A percentile compares a stretch with the other conserved stretches of the same genome.
Conservation (phyloP, 2,888 invertebrate genomes). For the Nasonia oneida region DNA sequence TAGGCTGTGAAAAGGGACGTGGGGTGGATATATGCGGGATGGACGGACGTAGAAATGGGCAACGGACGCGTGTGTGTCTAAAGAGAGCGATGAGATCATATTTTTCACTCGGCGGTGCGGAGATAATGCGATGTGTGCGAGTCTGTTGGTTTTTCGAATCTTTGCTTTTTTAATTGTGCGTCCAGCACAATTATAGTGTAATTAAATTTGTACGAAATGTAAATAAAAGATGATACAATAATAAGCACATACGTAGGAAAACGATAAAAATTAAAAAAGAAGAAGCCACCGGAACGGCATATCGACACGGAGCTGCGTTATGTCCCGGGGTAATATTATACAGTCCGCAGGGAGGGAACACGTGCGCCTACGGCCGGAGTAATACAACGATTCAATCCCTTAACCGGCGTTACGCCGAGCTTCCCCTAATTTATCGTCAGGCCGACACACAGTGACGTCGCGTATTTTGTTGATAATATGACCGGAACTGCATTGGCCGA, state of each 20-base stretch:
- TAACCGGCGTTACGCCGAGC: slow-evolving; percentile 63
- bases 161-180: too few relatives aligned
- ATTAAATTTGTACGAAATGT: too few relatives aligned
- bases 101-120: neutral
- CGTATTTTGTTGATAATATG: slow-evolving; percentile 61
- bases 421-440: slow-evolving; percentile 75
- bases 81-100: neutral
- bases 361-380: slow-evolving; percentile 68
- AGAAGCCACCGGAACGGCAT: neutral
- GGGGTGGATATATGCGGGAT: neutral
- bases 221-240: neutral
- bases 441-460: slow-evolving; percentile 68
- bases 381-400: slow-evolving; percentile 78
- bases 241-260: neutral
- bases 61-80: neutral
- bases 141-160: too few relatives aligned
- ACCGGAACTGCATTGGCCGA: slow-evolving; percentile 39
- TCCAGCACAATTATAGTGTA: too few relatives aligned
- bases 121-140: neutral
- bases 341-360: slow-evolving; percentile 69
- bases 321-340: slow-evolving; percentile 75
- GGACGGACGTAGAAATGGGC: slow-evolving; percentile 3
- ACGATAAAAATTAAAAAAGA: neutral
- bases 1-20: slow-evolving; percentile 10
- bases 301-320: slow-evolving; percentile 50